Evolutionary conservation across 1,140 invertebrate species (phyloP), one percentile per base, ranked within the genome.

Genomic region (Drosophila bipectinata): DNA sequence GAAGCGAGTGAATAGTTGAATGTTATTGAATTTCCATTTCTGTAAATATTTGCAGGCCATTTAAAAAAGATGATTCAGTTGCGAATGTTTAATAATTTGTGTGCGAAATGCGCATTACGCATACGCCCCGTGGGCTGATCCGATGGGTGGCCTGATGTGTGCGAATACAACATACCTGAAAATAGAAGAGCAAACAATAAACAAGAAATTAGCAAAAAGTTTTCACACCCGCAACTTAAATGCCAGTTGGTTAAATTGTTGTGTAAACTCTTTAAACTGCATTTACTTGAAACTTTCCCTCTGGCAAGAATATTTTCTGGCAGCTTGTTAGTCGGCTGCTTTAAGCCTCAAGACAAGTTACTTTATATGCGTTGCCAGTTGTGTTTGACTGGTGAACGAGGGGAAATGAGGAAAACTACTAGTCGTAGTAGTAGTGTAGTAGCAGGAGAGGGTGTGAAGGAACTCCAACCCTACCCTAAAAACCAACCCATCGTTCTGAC

Each of bases 1-100:
- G 39, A 54, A 66, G 69, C 28, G 60, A 52, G 44, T 52, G 72
- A 57, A 56, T 80, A 79, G 77, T 82, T 81, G 64, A 81, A 77
- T 82, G 48, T 56, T 78, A 81, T 82, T 83, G 62, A 79, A 83
- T 74, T 45, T 47, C 45, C 30, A 54, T 79, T 68, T 80, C 82
- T 73, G 61, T 60, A 83, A 78, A 60, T 68, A 78, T 81, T 81
- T 74, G 74, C 73, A 82, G 49, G 28, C 62, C 74, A 83, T 82
- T 83, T 83, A 78, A 83, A 66, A 78, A 83, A 66, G 63, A 74
- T 64, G 59, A 55, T 75, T 58, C 69, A 68, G 47, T 28, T 14
- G 34, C 28, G 66, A 56, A 30, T 68, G 63, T 48, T 14, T 18
- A 15, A 44, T 44, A 69, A 68, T 68, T 67, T 67, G 62, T 69